Base-by-base conservation (phyloP, 2,888 invertebrate species). In the Tetheella fluctuosa region DNA sequence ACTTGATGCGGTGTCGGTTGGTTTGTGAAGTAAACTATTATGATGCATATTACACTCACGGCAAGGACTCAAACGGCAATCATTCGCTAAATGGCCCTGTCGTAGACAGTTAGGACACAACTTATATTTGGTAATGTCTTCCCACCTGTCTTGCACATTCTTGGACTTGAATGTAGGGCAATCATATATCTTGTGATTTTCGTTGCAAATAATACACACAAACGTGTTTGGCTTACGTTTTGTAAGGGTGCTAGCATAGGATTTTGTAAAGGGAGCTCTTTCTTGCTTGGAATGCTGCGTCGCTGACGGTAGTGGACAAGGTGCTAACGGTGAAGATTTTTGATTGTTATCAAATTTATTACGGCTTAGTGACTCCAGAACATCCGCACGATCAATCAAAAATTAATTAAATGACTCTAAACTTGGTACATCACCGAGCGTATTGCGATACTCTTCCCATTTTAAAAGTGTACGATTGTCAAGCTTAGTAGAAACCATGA, bases 41-140 rank as follows among this genome's bases (percentile, higher is more conserved):
- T 77, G 74, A 15, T 54, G 59, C 34, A 66, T 55, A 0, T 61
- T 67, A 28, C 76, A 76, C 13, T 64, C 54, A 0, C 68, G 60
- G 52, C 76, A 76, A 0, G 74, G 66, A 0, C 74, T 73, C 59
- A 73, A 58, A 1, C 69, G 69, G 62, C 78, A 78, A 2, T 62
- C 64, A 1, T 34, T 39, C 1, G 34, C 23, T 0, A 52, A 39
- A 25, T 76, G 74, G 2, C 73, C 74, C 8, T 65, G 67, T 23
- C 71, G 58, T 0, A 73, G 54, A 17, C 73, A 74, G 42, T 73
- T 71, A 0, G 17, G 0, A 53, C 72, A 74, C 34, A 74, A 48
- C 34, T 74, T 71, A 15, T 60, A 64, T 48, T 64, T 63, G 0
- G 37, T 34, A 3, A 70, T 65, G 52, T 64, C 63, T n/a, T 34